Conservation (phyloP, 2,113 vertebrate genomes). For the Sebastes fasciatus region DNA sequence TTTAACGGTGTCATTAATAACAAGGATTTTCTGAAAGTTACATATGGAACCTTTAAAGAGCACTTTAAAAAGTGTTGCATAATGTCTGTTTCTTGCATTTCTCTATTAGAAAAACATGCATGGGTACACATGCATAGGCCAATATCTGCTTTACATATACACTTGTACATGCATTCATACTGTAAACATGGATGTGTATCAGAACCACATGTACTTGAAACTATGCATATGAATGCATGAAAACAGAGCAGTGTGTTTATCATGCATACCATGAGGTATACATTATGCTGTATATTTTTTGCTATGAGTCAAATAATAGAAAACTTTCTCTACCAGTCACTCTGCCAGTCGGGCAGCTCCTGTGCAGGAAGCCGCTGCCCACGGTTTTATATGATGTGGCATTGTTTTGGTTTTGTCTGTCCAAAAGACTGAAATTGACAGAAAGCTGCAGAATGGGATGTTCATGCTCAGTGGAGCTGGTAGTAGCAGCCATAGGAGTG, state of each 20-base stretch:
- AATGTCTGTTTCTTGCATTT: constrained; percentile 9
- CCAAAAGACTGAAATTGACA: neutral
- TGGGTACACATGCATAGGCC: neutral
- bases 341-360: neutral
- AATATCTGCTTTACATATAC: constrained; percentile 13
- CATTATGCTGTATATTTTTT: neutral
- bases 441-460: neutral
- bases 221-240: constrained; percentile 10
- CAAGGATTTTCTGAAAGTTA: no score
- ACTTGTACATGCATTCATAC: constrained; percentile 25
- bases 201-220: constrained; percentile 34
- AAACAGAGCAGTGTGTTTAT: constrained; percentile 12
- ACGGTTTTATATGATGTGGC: neutral
- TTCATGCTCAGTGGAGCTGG: neutral
- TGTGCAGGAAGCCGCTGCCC: neutral
- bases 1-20: no score
- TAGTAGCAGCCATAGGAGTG: neutral
- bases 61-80: neutral
- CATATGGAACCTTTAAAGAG: neutral
- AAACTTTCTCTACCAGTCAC: neutral
- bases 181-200: constrained; percentile 10
- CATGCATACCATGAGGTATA: neutral
- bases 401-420: constrained; percentile 4
- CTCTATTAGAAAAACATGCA: neutral
- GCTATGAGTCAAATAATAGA: neutral